These are phyloP conservation scores for Ptychoptera albimana DNA, from an alignment of 2,888 invertebrate species.

Conservation along the genomic window DNA sequence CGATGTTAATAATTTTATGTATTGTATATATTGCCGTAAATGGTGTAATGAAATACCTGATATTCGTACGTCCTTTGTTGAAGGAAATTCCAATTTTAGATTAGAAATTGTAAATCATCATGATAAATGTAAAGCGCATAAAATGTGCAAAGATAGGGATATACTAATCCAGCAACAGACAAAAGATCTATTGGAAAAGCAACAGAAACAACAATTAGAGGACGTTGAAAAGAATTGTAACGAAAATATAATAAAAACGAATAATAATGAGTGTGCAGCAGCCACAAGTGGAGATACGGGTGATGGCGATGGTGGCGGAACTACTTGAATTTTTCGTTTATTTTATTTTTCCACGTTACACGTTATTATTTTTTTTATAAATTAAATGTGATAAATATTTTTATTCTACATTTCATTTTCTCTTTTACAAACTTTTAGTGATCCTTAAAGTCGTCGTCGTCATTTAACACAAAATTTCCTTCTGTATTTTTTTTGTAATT, in stretches of 20 bases:
- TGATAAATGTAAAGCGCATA: constrained; percentile 62
- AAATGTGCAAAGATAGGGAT: constrained; percentile 42
- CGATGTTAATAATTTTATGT: constrained; percentile 49
- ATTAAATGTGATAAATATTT: no score
- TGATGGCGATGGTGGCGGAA: neutral
- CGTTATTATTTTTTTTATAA: no score
- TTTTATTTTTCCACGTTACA: no score
- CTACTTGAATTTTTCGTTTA: neutral
- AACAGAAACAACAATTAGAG: no score
- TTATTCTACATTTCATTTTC: no score
- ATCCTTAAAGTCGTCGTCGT: no score
- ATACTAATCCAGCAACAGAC: constrained; percentile 5
- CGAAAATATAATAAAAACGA: no score
- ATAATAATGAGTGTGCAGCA: neutral
- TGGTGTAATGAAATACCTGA: constrained; percentile 55
- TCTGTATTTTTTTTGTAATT: no score
- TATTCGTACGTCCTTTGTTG: constrained; percentile 63
- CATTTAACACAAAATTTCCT: no score
- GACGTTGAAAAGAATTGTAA: no score
- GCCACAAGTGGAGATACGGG: neutral
- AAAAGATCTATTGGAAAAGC: no score
- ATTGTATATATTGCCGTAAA: constrained; percentile 54
- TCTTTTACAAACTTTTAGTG: no score
- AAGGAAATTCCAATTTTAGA: constrained; percentile 59
- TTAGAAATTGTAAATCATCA: constrained; percentile 66